Evolutionary conservation across 2,888 invertebrate genomes (phyloP).

Genomic region (Sphaerophoria rueppellii): DNA sequence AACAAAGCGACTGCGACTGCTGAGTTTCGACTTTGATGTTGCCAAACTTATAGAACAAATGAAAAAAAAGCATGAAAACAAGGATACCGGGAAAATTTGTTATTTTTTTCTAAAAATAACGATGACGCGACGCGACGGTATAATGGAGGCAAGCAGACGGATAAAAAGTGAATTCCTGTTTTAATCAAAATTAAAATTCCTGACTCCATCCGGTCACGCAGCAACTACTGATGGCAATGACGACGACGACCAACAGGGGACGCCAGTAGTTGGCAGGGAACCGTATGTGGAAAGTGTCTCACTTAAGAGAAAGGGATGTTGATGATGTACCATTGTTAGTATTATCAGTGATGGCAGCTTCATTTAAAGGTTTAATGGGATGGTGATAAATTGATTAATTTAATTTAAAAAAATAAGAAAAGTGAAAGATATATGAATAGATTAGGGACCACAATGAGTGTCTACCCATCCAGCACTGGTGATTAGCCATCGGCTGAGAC

Average conservation of each 20-base stretch:
- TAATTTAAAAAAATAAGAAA: no score
- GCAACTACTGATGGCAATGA: slow-evolving; percentile 37
- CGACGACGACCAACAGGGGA: background rate
- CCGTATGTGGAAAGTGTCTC: no score
- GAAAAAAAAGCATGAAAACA: background rate
- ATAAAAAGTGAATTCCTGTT: slow-evolving; percentile 65
- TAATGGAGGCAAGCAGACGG: slow-evolving; percentile 8
- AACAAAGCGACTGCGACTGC: background rate
- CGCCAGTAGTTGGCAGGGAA: background rate
- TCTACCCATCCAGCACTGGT: no score
- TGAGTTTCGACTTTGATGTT: slow-evolving; percentile 57
- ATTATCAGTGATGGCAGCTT: slow-evolving; percentile 19
- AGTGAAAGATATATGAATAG: no score
- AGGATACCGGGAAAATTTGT: slow-evolving; percentile 44
- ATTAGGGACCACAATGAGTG: no score
- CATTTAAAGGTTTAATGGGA: no score
- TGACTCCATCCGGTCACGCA: slow-evolving; percentile 71
- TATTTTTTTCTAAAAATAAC: slow-evolving; percentile 55
- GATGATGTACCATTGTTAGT: slow-evolving; percentile 31
- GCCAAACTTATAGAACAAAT: slow-evolving; percentile 49
- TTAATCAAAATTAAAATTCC: slow-evolving; percentile 73
- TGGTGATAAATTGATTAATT: no score
- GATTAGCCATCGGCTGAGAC: no score
- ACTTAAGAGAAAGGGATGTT: background rate
- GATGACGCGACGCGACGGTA: slow-evolving; percentile 15